Evolutionary conservation across 2,113 vertebrate species (phyloP).

Genomic region (Charadrius vociferus): DNA sequence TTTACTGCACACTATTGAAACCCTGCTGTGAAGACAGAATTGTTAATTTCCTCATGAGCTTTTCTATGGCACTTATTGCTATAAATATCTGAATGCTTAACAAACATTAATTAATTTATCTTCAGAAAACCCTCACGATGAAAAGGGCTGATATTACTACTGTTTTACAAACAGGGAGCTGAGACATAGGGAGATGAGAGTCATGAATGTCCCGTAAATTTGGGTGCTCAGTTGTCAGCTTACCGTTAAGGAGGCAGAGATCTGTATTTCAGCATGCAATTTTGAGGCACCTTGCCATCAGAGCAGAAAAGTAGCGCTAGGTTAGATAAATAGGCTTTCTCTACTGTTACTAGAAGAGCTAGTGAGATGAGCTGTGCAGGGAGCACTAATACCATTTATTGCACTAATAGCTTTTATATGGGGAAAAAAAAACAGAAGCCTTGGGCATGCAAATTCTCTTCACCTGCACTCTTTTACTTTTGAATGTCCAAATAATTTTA

Average conservation of each 20-base stretch:
- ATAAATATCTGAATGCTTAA: slow-evolving; percentile 67
- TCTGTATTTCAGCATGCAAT: background rate
- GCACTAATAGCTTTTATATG: background rate
- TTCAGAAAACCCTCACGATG: background rate
- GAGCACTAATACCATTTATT: background rate
- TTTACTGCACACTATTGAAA: slow-evolving; percentile 68
- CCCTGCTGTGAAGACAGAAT: slow-evolving; percentile 70
- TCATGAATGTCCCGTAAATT: background rate
- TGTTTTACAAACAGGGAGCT: slow-evolving; percentile 2
- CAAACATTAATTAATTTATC: slow-evolving; percentile 70
- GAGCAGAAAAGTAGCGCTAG: background rate
- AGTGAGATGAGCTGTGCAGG: background rate
- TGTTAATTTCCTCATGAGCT: slow-evolving; percentile 70
- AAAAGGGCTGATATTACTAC: slow-evolving; percentile 19
- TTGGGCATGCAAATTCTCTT: background rate
- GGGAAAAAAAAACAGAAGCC: background rate
- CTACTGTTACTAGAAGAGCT: background rate
- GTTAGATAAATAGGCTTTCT: background rate
- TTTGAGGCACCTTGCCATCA: background rate
- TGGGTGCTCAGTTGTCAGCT: background rate
- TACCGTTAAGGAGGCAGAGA: background rate
- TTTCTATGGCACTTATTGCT: slow-evolving; percentile 65
- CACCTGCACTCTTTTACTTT: background rate
- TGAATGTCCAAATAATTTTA: background rate
- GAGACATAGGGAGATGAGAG: background rate